Evolutionary conservation across 1,140 invertebrate genomes (phyloP), one percentile per base, ranked within the genome.

Genomic region (Aphis gossypii): DNA sequence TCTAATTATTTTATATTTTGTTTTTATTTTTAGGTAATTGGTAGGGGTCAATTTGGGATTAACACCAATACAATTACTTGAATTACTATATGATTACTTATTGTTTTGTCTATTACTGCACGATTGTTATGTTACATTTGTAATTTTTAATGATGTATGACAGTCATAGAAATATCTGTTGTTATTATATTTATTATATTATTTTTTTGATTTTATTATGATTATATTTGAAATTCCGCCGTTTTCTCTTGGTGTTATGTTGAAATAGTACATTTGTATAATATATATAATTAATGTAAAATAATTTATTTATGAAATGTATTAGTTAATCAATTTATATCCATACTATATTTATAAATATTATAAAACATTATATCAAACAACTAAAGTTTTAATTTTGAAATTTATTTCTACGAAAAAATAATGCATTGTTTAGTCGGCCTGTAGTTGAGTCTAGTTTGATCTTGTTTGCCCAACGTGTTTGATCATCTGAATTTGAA

Each of bases 121-220:
- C 30, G 21, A 92, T 92, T 82, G 68, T 92, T 92, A 92, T 60
- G 90, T 83, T 92, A 92, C 51, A 92, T 46, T 84, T 51, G 84
- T 92, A 54, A 93, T 56, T 82, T 68, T 54, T 84, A 56, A 18
- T 54, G n/a, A 86, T 93, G 82, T 93, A 56, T 54, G 56, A 93
- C 46, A 93, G 48, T 92, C 25, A 68, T 93, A 84, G 35, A 54
- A 84, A 86, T 84, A 93, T 84, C 48, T 93, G 82, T 93, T 93
- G 82, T 93, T 93, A 93, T 84, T 86, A 86, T 41, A 51, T 93
- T 44, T 84, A 92, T 92, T 92, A 92, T 48, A 54, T 92, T 92
- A 76, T 92, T 92, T 92, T 92, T 86, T 93, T 93, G 46, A 86
- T 83, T 93, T 56, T 93, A 82, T 41, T 35, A 91, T 91, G 23